These are phyloP conservation scores for Danio albolineatus DNA, from an alignment of 2,797 vertebrate species.

Conservation along the genomic window DNA sequence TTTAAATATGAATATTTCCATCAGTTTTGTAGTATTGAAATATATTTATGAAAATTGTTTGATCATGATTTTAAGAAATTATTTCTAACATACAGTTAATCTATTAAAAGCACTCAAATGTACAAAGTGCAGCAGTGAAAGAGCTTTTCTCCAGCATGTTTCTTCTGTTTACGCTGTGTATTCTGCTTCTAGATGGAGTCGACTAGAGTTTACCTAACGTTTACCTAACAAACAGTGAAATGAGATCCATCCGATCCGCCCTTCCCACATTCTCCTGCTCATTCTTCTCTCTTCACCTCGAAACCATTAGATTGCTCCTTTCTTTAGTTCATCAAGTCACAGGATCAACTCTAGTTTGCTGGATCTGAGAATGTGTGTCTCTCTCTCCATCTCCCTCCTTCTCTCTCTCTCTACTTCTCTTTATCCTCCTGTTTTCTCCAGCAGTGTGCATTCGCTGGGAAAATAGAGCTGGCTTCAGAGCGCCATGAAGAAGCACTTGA, in stretches of 20 bases:
- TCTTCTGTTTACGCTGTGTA: not conserved
- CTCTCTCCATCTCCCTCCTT: not conserved
- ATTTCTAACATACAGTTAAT: too few species aligned
- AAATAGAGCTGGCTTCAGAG: conserved; percentile 36
- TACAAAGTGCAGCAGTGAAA: too few species aligned
- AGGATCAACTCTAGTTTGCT: not conserved
- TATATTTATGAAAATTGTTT: too few species aligned
- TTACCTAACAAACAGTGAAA: not conserved
- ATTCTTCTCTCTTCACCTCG: not conserved
- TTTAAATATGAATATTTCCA: too few species aligned
- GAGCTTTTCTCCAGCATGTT: not conserved
- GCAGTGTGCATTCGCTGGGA: conserved; percentile 32
- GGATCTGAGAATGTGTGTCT: too few species aligned
- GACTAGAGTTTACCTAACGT: not conserved
- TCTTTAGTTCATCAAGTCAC: not conserved
- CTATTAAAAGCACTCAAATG: too few species aligned
- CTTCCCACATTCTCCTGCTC: not conserved
- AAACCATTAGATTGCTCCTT: not conserved
- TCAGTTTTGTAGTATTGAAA: too few species aligned
- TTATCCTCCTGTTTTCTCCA: conserved; percentile 21
- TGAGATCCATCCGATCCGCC: not conserved
- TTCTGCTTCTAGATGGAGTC: not conserved
- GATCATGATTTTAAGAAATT: too few species aligned
- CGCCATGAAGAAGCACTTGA: conserved; percentile 36
- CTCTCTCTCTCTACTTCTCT: not conserved